Evolutionary conservation across 2,888 invertebrate genomes (phyloP), one percentile per base, ranked within the genome.

Genomic region (Branchipolynoe longqiensis): DNA sequence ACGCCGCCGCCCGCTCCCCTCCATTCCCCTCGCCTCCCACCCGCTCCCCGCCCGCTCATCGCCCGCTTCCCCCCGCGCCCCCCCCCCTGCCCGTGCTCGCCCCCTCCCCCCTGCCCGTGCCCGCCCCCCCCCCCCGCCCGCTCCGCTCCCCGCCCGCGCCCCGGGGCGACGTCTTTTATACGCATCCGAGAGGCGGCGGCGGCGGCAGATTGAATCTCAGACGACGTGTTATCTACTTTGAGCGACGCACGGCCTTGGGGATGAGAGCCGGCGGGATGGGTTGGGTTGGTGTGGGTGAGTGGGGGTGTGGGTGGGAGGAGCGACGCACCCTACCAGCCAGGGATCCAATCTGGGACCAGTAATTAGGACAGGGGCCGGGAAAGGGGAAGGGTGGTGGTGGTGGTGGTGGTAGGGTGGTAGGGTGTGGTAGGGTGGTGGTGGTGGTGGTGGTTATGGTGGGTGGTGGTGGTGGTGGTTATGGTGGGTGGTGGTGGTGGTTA

Each of bases 141-240:
- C n/a, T n/a, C n/a, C n/a, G n/a, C n/a, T n/a, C n/a, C n/a, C n/a
- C n/a, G n/a, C n/a, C n/a, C n/a, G n/a, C n/a, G n/a, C n/a, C n/a
- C n/a, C 48, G 48, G 48, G 48, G 48, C 48, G 48, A 18, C 48
- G 58, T 58, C 58, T 58, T n/a, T 58, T 58, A 58, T 8, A 58
- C 58, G 48, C 48, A 48, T 8, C 48, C 48, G n/a, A n/a, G 48
- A 8, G 48, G 48, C 48, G 48, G 48, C 8, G 8, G 48, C 14
- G 6, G 33, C 62, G 62, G 62, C 62, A 25, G 62, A 62, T 62
- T 62, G 62, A 62, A 62, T 62, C 62, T 62, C 62, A 36, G 69
- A 38, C 36, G 38, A 38, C 33, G 69, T 38, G 38, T 69, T 69
- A 69, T 69, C 69, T 69, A 69, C 69, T 69, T 69, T 69, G 69